Evolutionary conservation across 2,888 invertebrate genomes (phyloP).

Genomic region (Thyatira batis): DNA sequence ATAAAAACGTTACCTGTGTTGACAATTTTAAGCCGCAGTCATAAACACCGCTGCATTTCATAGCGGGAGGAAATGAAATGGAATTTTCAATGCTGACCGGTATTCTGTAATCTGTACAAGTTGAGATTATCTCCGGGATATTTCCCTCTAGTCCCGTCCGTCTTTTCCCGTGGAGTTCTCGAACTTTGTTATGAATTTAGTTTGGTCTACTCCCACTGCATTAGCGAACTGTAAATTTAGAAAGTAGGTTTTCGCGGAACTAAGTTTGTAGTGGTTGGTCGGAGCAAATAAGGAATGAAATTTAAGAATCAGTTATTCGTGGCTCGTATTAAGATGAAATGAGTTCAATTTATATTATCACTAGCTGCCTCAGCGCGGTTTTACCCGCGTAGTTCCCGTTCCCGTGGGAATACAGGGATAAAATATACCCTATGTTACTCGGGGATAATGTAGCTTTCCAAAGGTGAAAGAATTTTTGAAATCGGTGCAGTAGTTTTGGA

Average conservation of each 20-base stretch:
- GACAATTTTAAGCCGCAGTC: background rate
- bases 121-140: constrained; percentile 25
- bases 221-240: constrained; percentile 9
- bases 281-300: background rate
- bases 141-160: constrained; percentile 31
- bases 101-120: constrained; percentile 22
- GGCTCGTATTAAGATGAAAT: background rate
- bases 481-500: too few relatives aligned
- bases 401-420: too few relatives aligned
- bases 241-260: constrained; percentile 4
- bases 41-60: constrained; percentile 1
- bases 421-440: too few relatives aligned
- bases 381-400: too few relatives aligned
- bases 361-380: too few relatives aligned
- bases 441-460: too few relatives aligned
- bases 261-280: background rate
- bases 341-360: background rate
- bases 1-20: background rate
- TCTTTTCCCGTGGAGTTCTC: constrained; percentile 29
- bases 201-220: constrained; percentile 22
- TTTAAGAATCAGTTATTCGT: background rate
- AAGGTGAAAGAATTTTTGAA: too few relatives aligned
- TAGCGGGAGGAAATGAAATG: constrained; percentile 15
- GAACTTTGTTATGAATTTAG: constrained; percentile 44
- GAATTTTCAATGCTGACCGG: constrained; percentile 24